A percentile compares a stretch with the other conserved stretches of the same genome.
These are phyloP conservation scores for Orgyia antiqua DNA, from an alignment of 2,888 invertebrate species.

Conservation along the genomic window DNA sequence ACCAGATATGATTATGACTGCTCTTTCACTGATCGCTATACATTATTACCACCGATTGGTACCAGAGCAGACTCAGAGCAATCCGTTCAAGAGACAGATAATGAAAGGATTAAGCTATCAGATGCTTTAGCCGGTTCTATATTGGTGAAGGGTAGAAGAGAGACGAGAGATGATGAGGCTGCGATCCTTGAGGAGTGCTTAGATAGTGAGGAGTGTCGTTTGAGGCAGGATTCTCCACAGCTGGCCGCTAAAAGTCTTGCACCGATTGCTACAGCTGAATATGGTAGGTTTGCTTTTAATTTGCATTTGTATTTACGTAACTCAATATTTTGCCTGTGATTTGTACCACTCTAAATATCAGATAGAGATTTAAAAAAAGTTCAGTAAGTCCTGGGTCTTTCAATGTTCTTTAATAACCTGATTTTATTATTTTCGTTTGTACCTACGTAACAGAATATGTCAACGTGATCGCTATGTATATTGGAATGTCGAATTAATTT, in stretches of 20 bases:
- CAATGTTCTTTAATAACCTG: too few species aligned
- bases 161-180: constrained; percentile 28
- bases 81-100: constrained; percentile 30
- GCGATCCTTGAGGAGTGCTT: constrained; percentile 48
- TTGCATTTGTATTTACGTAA: too few species aligned
- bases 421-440: too few species aligned
- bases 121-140: constrained; percentile 42
- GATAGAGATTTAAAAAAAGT: too few species aligned
- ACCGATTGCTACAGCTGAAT: constrained; percentile 41
- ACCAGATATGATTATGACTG: constrained; percentile 55
- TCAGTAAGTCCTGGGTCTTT: too few species aligned
- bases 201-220: constrained; percentile 24
- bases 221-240: constrained; percentile 29
- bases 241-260: constrained; percentile 33
- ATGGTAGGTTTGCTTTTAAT: constrained; percentile 37
- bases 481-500: too few species aligned
- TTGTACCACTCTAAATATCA: too few species aligned
- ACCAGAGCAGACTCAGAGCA: constrained; percentile 36
- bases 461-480: too few species aligned
- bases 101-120: constrained; percentile 25
- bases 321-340: too few species aligned
- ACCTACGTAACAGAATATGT: too few species aligned
- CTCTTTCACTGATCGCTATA: constrained; percentile 47
- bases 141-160: constrained; percentile 32
- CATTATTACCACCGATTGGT: constrained; percentile 53